These are phyloP conservation scores for Lasioglossum leucozonium DNA, from an alignment of 2,888 invertebrate genomes.

Conservation along the genomic window DNA sequence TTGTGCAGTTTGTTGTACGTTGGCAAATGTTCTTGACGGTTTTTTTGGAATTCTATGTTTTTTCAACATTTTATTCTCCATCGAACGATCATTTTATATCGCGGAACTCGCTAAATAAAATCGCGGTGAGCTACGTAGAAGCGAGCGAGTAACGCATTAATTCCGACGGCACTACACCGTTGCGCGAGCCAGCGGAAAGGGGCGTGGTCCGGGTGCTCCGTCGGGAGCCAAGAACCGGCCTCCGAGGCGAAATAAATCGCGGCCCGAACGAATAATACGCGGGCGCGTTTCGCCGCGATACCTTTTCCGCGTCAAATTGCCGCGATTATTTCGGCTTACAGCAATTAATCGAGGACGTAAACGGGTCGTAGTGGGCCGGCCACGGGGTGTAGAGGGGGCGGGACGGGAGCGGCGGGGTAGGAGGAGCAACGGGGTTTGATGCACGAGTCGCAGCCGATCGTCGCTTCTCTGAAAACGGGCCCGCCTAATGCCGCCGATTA, in stretches of 20 bases:
- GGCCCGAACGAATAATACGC: neutral
- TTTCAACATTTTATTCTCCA: neutral
- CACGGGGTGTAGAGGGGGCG: neutral
- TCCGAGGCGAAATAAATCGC: neutral
- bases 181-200: neutral
- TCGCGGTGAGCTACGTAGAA: neutral
- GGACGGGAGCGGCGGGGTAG: neutral
- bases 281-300: neutral
- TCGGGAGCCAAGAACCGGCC: neutral
- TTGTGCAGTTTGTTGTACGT: neutral
- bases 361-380: neutral
- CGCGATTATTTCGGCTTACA: constrained; percentile 58
- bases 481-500: constrained; percentile 60
- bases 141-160: neutral
- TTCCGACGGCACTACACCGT: neutral
- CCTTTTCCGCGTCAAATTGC: constrained; percentile 50
- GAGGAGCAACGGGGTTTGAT: constrained; percentile 32
- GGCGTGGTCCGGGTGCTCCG: neutral
- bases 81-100: neutral
- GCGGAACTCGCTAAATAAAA: neutral
- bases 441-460: constrained; percentile 43
- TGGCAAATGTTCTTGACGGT: neutral
- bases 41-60: neutral
- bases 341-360: constrained; percentile 50
- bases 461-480: constrained; percentile 50